Conservation (phyloP, 2,797 vertebrate species). For the Phoebastria nigripes region DNA sequence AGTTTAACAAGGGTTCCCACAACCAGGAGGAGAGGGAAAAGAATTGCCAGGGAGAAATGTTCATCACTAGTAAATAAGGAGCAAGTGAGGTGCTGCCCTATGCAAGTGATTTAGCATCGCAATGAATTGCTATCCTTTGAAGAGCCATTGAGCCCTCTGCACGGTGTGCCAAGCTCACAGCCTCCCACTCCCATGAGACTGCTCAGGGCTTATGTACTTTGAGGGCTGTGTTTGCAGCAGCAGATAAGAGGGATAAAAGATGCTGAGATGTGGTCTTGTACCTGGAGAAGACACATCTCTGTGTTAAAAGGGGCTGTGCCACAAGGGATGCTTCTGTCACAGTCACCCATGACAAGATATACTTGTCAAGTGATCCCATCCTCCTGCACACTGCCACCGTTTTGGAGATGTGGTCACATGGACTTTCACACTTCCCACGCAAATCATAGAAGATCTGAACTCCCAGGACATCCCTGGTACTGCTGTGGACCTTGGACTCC, state of each 20-base stretch:
- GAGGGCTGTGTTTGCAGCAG: background rate
- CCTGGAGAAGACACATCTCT: background rate
- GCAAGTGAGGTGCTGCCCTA: background rate
- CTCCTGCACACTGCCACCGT: fast-evolving
- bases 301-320: background rate
- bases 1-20: background rate
- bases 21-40: background rate
- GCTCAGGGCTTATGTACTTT: background rate
- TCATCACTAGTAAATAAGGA: background rate
- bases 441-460: background rate
- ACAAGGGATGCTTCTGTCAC: background rate
- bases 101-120: background rate
- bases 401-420: background rate
- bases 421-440: background rate
- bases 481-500: background rate
- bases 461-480: background rate
- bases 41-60: background rate
- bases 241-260: background rate
- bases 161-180: background rate
- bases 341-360: background rate
- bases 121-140: background rate
- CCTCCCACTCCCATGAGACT: background rate
- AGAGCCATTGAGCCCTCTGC: background rate
- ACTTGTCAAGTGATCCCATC: background rate
- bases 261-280: background rate